Evolutionary conservation across 2,113 vertebrate species (phyloP).

Genomic region (Sylvilagus bachmani): DNA sequence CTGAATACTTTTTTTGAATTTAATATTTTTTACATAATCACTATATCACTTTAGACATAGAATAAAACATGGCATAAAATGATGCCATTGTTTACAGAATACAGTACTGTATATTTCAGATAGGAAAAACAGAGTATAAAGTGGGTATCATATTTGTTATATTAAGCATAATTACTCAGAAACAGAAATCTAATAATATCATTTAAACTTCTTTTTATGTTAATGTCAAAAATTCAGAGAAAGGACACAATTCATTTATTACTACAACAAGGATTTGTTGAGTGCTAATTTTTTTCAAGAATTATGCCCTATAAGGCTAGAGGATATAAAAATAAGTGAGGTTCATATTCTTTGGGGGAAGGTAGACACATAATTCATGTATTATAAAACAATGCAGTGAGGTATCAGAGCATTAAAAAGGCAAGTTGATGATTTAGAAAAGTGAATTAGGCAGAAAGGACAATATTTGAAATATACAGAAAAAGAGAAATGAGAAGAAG

Average conservation of each 20-base stretch:
- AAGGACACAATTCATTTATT: not conserved
- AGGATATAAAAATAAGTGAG: constrained; percentile 18
- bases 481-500: not conserved
- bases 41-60: not conserved
- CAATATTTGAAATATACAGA: not conserved
- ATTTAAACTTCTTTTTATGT: not conserved
- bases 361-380: not conserved
- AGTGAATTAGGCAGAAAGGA: not conserved
- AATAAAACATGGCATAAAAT: not conserved
- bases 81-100: not conserved
- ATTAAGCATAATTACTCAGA: not conserved
- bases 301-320: not conserved
- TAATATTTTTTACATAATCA: not conserved
- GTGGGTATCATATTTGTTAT: not conserved
- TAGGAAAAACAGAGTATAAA: not conserved
- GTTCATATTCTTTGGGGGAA: not conserved
- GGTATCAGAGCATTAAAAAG: not conserved
- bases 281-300: not conserved
- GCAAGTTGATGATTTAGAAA: not conserved
- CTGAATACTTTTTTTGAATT: not conserved
- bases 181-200: not conserved
- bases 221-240: not conserved
- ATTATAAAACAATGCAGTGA: not conserved
- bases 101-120: not conserved
- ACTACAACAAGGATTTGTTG: not conserved